Evolutionary conservation across 1,140 invertebrate species (phyloP), one percentile per base, ranked within the genome.

Genomic region (Phymorhynchus buccinoides): DNA sequence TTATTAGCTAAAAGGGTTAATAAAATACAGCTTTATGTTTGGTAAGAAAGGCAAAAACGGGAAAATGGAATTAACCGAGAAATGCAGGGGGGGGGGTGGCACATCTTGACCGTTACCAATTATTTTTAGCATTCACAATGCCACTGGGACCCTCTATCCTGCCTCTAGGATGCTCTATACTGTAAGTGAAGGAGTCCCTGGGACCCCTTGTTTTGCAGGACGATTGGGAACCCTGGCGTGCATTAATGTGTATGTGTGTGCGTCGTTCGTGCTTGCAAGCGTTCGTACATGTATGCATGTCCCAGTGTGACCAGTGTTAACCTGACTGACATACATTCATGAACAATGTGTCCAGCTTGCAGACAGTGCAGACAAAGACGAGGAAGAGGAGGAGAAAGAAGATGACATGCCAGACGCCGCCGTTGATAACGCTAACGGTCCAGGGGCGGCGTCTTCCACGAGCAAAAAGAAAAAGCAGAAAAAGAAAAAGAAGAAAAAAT

Each of bases 401-500:
- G 37, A 86, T 84, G 52, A 91, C 93, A 22, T 94, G 94, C 66
- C 94, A 94, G 82, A 95, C 95, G 87, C 96, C 95, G 88, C 96
- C 95, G 22, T 85, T 86, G 42, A 37, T 84, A 77, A 85, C 84
- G 85, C 84, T 85, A 42, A 88, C 87, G 80, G 87, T 89, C 39
- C 79, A 80, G 81, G 85, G 83, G 77, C 85, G 87, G 90, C 89
- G 44, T 89, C 89, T 48, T 89, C 87, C 77, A 86, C 90, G 35
- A 91, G 92, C 86, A 88, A 92, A 56, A 93, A 91, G 85, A 92
- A 92, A 81, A 93, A 90, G 83, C 91, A 90, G 84, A 91, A 92
- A 89, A 96, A 96, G 89, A 96, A 95, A 90, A 95, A 95, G 89
- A 95, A 94, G 88, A 90, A 91, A 85, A 93, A 94, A 88, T 93